phyloP scores from a whole-genome alignment of 2,797 vertebrate genomes.

The Carcharodon carcharias region DNA sequence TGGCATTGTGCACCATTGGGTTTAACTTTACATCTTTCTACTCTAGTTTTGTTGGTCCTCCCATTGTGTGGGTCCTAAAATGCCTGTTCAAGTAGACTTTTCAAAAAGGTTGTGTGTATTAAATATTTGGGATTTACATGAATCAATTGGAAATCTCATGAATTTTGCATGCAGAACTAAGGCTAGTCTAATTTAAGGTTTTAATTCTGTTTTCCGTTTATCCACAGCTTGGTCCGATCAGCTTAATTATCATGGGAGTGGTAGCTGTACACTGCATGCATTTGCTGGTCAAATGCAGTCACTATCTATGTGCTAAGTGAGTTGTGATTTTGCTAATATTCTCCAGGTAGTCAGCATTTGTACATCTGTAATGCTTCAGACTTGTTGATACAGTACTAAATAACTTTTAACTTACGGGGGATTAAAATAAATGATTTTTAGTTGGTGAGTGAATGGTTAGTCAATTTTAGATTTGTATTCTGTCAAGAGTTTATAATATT shows the following conservation, averaged over 20 bases:
- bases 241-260: conserved; percentile 78
- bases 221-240: conserved; percentile 78
- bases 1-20: not conserved
- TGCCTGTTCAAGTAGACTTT: not conserved
- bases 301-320: conserved; percentile 84
- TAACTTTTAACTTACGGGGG: not conserved
- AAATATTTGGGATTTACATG: not conserved
- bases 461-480: not conserved
- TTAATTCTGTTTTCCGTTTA: not conserved
- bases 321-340: conserved; percentile 40
- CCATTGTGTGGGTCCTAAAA: not conserved
- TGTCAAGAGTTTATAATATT: not conserved
- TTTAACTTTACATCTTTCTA: not conserved
- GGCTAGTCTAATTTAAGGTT: not conserved
- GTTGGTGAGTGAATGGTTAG: not conserved
- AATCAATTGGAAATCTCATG: not conserved
- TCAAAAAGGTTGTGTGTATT: not conserved
- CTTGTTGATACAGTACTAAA: not conserved
- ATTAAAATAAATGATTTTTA: not conserved
- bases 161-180: not conserved
- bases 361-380: not conserved
- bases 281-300: conserved; percentile 82
- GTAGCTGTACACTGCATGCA: conserved; percentile 90
- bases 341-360: not conserved
- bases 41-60: not conserved